Conservation (phyloP, 53 echinoderm and acorn worm species). For the Crossaster papposus region DNA sequence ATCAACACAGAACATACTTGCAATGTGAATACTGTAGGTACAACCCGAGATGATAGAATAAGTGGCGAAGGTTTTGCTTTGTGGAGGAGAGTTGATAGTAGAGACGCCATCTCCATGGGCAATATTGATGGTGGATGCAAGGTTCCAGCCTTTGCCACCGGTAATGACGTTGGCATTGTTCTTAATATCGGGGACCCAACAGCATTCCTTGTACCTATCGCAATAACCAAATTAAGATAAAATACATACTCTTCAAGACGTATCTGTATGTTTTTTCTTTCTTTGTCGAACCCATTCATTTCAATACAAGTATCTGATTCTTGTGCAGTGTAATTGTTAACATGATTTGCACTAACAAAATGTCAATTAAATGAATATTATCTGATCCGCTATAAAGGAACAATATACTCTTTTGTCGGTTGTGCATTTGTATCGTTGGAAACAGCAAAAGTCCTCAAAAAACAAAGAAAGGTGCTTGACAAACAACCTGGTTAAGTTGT, state of each 20-base stretch:
- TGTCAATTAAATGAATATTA: too few species aligned
- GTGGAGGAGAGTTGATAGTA: conserved; percentile 25
- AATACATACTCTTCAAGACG: neutral
- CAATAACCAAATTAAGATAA: neutral
- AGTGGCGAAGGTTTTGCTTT: conserved; percentile 8
- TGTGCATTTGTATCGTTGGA: too few species aligned
- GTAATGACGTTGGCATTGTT: conserved; percentile 8
- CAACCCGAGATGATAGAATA: conserved; percentile 28
- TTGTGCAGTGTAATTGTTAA: too few species aligned
- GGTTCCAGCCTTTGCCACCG: conserved; percentile 35
- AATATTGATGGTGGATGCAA: conserved; percentile 23
- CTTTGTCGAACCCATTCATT: too few species aligned
- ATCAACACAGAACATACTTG: neutral
- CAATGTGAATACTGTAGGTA: conserved; percentile 15
- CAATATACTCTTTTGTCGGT: too few species aligned
- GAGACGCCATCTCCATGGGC: conserved; percentile 7
- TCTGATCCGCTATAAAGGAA: too few species aligned
- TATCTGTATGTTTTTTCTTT: too few species aligned
- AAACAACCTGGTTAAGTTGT: too few species aligned
- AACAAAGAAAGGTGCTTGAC: too few species aligned
- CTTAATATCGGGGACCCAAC: conserved; percentile 7
- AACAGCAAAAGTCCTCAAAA: too few species aligned
- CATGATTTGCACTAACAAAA: too few species aligned
- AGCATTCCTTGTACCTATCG: conserved; percentile 20
- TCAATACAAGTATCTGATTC: too few species aligned